Evolutionary conservation across 2,113 vertebrate species (phyloP).

Genomic region (Mixornis gularis): DNA sequence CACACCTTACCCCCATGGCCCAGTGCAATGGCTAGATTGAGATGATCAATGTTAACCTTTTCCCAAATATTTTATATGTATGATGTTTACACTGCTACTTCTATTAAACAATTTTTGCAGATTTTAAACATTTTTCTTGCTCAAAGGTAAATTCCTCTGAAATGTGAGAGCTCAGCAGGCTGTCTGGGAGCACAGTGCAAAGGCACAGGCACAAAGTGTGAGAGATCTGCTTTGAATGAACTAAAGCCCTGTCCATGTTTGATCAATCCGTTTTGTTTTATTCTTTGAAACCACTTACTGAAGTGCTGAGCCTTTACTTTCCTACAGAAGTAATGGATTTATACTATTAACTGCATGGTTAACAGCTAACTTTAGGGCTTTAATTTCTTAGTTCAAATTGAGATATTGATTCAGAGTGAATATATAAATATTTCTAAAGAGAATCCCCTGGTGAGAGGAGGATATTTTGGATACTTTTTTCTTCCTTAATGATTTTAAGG

Average conservation of each 20-base stretch:
- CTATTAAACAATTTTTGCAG: background rate
- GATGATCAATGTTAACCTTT: background rate
- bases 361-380: slow-evolving; percentile 26
- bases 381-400: slow-evolving; percentile 42
- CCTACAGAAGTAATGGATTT: slow-evolving; percentile 28
- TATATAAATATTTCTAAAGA: slow-evolving; percentile 18
- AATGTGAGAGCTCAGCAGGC: background rate
- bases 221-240: background rate
- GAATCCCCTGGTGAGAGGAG: background rate
- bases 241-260: background rate
- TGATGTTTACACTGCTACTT: background rate
- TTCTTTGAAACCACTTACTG: slow-evolving; percentile 25
- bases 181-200: background rate
- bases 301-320: slow-evolving; percentile 37
- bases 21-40: background rate
- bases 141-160: background rate
- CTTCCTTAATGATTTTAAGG: background rate
- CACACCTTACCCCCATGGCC: no score
- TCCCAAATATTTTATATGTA: background rate
- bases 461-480: background rate
- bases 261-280: slow-evolving; percentile 6
- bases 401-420: slow-evolving; percentile 46
- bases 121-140: background rate
- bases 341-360: slow-evolving; percentile 36
- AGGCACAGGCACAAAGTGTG: background rate